These are phyloP conservation scores for Ectropis grisescens DNA, from an alignment of 1,140 invertebrate genomes.

Conservation along the genomic window DNA sequence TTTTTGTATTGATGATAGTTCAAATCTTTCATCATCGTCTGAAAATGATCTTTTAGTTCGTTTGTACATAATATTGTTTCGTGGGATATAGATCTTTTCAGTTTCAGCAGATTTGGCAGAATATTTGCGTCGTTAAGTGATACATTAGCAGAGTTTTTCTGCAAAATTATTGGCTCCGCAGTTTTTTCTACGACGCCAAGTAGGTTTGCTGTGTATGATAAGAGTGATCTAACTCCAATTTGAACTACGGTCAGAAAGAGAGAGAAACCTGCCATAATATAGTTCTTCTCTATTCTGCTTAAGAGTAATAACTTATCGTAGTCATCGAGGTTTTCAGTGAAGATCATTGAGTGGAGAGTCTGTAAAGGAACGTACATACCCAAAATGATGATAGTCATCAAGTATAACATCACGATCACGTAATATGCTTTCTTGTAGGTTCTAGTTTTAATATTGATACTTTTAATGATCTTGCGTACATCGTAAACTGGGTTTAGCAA, in stretches of 20 bases:
- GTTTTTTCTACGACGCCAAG: conserved; percentile 16
- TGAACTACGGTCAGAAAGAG: conserved; percentile 38
- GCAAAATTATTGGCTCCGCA: conserved; percentile 7
- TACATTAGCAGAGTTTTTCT: no score
- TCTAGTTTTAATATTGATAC: conserved; percentile 19
- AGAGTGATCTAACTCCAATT: conserved; percentile 31
- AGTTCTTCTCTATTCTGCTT: conserved; percentile 38
- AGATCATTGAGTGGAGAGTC: conserved; percentile 26
- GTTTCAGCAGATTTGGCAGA: conserved; percentile 30
- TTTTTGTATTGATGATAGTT: no score
- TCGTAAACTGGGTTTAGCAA: conserved; percentile 47
- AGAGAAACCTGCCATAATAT: conserved; percentile 44
- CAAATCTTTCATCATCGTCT: conserved; percentile 26
- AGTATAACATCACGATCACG: conserved; percentile 22
- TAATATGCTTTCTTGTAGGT: conserved; percentile 17
- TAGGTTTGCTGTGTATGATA: conserved; percentile 31
- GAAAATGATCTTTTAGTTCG: conserved; percentile 36
- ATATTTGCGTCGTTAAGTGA: no score
- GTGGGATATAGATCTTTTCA: conserved; percentile 47
- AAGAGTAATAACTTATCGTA: conserved; percentile 32
- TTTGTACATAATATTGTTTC: conserved; percentile 41
- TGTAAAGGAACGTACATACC: conserved; percentile 41
- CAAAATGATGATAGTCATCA: conserved; percentile 27
- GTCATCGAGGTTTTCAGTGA: conserved; percentile 15
- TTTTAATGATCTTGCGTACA: conserved; percentile 23